Base-by-base conservation (phyloP, 2,113 vertebrate species). In the Phalacrocorax carbo region DNA sequence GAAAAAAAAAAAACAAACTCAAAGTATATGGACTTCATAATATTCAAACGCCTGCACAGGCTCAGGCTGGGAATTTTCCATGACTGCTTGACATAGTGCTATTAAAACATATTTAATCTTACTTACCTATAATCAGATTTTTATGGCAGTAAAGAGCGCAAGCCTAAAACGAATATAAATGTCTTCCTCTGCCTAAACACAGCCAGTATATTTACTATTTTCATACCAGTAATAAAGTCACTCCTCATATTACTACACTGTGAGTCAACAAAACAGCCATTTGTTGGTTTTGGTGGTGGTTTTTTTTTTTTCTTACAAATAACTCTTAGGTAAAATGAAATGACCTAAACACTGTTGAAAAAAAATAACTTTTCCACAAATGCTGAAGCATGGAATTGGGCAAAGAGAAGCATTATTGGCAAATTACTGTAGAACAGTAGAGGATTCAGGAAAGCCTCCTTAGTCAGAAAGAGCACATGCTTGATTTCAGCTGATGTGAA, bases 21-120 rank as follows among this genome's bases (percentile, higher is more conserved):
- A 15, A 72, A 80, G 57, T 29, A 22, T 65, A 44, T 11, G 16
- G 29, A 25, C 64, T 77, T 86, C 20, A 86, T 1, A 55, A 27
- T n/a, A 91, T 54, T 20, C 21, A 65, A 73, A 87, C 15, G 62
- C 7, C 40, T 89, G 46, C 44, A 94, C 40, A 94, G 85, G 34
- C 70, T 87, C 58, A 82, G 66, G 36, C 38, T 54, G 42, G 84
- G 86, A 94, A 95, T 87, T 96, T 93, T 97, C 94, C 89, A 93
- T 60, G 54, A 58, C 54, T 82, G 73, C 26, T 66, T 93, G 30
- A 94, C 82, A 77, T 9, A 77, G 57, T 46, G 36, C 73, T 94
- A 69, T 69, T 92, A 89, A 94, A 94, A 93, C 11, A 54, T 21
- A 93, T 49, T 96, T 93, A 78, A 90, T 60, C 40, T 57, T 85